phyloP scores from a whole-genome alignment of 2,888 invertebrate genomes.

The Tiliacea aurago region DNA sequence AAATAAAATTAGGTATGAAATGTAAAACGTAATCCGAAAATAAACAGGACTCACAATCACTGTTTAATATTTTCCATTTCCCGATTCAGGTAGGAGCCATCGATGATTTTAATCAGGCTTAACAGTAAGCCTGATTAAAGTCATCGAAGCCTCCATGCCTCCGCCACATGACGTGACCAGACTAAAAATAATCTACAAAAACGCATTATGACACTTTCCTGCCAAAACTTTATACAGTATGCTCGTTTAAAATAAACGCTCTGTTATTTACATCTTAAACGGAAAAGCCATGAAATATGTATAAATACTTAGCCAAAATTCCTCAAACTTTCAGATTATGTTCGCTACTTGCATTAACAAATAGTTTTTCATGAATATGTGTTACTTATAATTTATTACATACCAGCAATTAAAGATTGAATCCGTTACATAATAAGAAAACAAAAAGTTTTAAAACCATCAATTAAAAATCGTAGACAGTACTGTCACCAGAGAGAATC shows the following conservation, averaged over 20 bases:
- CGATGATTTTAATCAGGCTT: constrained; percentile 61
- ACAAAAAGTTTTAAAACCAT: constrained; percentile 47
- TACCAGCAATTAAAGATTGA: constrained; percentile 63
- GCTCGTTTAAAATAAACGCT: constrained; percentile 31
- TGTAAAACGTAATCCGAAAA: constrained; percentile 19
- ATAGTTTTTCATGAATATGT: constrained; percentile 47
- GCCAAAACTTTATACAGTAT: constrained; percentile 47
- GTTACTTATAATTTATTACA: constrained; percentile 61
- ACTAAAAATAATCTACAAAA: constrained; percentile 54
- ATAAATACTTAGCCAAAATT: constrained; percentile 28
- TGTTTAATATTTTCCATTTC: constrained; percentile 39
- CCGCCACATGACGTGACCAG: constrained; percentile 54
- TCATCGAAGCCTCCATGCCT: constrained; percentile 49
- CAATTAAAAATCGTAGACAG: constrained; percentile 40
- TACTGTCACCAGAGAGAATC: constrained; percentile 56
- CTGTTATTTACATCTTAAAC: constrained; percentile 51
- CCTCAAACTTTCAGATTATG: constrained; percentile 35
- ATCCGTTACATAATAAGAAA: constrained; percentile 62
- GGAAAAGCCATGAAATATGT: constrained; percentile 47
- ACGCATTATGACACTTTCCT: constrained; percentile 61
- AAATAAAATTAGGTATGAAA: not conserved
- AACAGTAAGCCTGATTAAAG: no score
- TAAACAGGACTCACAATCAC: constrained; percentile 18
- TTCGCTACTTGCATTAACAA: constrained; percentile 43
- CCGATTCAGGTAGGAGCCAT: constrained; percentile 35